phyloP scores from a whole-genome alignment of 2,797 vertebrate genomes.

The Clarias platycephalus region DNA sequence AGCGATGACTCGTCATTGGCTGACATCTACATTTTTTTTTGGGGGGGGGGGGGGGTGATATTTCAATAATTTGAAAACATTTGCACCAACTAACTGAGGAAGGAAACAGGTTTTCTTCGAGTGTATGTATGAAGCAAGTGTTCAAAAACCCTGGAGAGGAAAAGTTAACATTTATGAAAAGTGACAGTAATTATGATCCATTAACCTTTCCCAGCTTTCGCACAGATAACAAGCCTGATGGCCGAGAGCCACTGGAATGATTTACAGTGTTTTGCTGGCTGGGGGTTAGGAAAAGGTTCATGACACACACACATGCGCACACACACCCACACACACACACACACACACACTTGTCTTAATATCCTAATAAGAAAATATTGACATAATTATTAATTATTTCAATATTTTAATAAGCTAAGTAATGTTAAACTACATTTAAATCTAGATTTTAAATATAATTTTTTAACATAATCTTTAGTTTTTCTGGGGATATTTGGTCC shows the following conservation, averaged over 20 bases:
- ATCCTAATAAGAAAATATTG: not conserved
- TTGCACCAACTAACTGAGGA: constrained; percentile 13
- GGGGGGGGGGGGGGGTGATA: not conserved
- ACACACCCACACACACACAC: constrained; percentile 32
- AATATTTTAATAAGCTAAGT: not conserved
- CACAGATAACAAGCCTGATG: constrained; percentile 71
- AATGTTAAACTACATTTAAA: not conserved
- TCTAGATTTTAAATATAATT: not conserved
- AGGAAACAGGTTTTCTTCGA: not conserved
- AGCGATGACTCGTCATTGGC: too few relatives aligned
- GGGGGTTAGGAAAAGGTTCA: constrained; percentile 59
- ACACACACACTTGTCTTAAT: constrained; percentile 3
- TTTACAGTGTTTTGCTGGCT: constrained; percentile 61
- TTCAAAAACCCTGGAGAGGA: constrained; percentile 8
- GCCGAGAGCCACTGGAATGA: constrained; percentile 63
- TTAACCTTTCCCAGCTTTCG: constrained; percentile 60
- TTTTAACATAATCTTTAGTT: not conserved
- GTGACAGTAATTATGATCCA: constrained; percentile 76
- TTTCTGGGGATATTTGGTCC: not conserved
- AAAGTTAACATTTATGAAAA: constrained; percentile 56
- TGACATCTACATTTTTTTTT: not conserved
- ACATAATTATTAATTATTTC: not conserved
- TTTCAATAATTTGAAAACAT: not conserved
- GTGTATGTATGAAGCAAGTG: constrained; percentile 15
- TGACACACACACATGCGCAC: constrained; percentile 22